Percentiles rank a stretch among this genome's conserved stretches.
phyloP scores from a whole-genome alignment of 1,140 invertebrate genomes.

The Neelides sp. region DNA sequence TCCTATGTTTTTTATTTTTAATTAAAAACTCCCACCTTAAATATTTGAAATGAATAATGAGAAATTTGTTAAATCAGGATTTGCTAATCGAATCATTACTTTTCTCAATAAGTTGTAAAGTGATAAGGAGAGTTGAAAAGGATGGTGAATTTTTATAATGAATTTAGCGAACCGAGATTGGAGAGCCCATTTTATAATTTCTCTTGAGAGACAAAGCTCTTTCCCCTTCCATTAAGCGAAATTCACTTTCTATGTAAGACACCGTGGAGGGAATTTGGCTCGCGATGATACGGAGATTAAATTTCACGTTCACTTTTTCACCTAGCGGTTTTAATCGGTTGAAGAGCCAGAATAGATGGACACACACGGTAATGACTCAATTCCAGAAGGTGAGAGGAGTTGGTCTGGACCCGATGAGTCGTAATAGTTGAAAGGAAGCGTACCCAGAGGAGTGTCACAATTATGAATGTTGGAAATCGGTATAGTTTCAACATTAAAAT shows the following conservation, averaged over 20 bases:
- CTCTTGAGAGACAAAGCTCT: neutral
- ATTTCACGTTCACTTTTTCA: conserved; percentile 1
- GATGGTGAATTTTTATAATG: neutral
- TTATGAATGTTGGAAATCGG: conserved; percentile 32
- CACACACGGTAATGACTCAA: no score
- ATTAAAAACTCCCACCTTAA: no score
- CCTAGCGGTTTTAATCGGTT: no score
- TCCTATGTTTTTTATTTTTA: no score
- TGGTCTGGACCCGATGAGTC: no score
- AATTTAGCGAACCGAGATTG: conserved; percentile 4
- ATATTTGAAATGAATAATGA: no score
- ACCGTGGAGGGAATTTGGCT: neutral
- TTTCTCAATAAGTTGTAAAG: no score
- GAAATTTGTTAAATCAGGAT: no score
- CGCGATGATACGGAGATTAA: neutral
- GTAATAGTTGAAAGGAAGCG: conserved; percentile 6
- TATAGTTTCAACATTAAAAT: conserved; percentile 30
- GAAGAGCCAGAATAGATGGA: no score
- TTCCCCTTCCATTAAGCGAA: neutral
- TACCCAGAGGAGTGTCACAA: conserved; percentile 28
- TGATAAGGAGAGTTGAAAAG: no score
- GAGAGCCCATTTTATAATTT: neutral
- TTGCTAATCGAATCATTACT: no score
- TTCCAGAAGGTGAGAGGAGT: no score
- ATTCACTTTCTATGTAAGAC: conserved; percentile 10